Percentiles rank a stretch among this genome's conserved stretches.
These are phyloP conservation scores for Scytalopus superciliaris DNA, from an alignment of 2,113 vertebrate genomes.

Conservation along the genomic window DNA sequence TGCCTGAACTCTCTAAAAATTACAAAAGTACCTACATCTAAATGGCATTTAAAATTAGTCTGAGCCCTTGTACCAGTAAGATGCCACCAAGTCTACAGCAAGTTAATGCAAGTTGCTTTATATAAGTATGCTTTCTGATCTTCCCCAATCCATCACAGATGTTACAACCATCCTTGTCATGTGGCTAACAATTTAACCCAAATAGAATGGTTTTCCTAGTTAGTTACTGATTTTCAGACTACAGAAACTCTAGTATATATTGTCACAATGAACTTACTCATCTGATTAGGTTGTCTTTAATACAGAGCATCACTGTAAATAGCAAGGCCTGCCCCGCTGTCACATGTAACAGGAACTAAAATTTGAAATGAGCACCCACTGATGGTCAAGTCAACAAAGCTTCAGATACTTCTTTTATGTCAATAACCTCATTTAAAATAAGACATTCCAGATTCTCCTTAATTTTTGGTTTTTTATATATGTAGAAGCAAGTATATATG, in stretches of 20 bases:
- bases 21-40: not conserved
- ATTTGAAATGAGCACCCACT: not conserved
- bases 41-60: not conserved
- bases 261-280: not conserved
- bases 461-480: not conserved
- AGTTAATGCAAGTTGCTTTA: not conserved
- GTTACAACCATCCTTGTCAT: not conserved
- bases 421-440: not conserved
- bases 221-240: not conserved
- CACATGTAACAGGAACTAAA: not conserved
- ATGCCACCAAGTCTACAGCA: not conserved
- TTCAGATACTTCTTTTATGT: not conserved
- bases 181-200: not conserved
- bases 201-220: not conserved
- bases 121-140: not conserved
- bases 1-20: not conserved
- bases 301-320: not conserved
- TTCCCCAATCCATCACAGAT: not conserved
- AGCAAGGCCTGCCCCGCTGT: not conserved
- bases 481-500: not conserved
- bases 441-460: not conserved
- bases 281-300: not conserved
- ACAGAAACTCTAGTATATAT: not conserved
- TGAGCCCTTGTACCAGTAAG: not conserved
- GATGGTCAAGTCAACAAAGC: not conserved